Percentiles rank a stretch among this genome's conserved stretches.
These are phyloP conservation scores for Papilio protenor DNA, from an alignment of 2,888 invertebrate species.

Conservation along the genomic window DNA sequence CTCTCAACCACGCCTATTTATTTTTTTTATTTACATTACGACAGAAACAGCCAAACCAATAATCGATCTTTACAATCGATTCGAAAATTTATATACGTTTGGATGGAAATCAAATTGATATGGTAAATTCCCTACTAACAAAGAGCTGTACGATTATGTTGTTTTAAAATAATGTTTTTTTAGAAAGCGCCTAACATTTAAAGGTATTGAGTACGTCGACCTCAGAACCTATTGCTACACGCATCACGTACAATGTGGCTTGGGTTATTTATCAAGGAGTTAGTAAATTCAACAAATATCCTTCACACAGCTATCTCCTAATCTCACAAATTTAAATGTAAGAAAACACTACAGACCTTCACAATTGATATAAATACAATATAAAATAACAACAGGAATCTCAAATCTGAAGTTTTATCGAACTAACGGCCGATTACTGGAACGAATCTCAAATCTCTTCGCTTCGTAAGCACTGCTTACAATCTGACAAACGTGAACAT, in stretches of 20 bases:
- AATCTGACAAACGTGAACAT: too few species aligned
- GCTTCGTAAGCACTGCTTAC: too few species aligned
- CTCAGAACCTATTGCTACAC: not conserved
- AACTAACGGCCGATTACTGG: too few species aligned
- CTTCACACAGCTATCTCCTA: not conserved
- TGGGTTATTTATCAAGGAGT: not conserved
- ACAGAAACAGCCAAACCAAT: not conserved
- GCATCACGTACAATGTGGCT: slow-evolving; percentile 6
- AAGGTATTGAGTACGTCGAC: not conserved
- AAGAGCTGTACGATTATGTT: not conserved
- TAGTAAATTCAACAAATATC: not conserved
- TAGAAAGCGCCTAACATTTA: slow-evolving; percentile 2
- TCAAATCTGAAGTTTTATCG: not conserved
- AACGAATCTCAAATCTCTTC: too few species aligned
- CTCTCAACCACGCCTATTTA: slow-evolving; percentile 14
- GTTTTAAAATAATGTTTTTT: not conserved
- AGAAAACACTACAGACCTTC: not conserved
- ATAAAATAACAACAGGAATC: not conserved
- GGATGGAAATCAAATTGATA: not conserved
- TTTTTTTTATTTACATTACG: slow-evolving; percentile 9
- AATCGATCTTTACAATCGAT: not conserved
- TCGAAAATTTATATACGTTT: too few species aligned
- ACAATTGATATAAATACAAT: not conserved
- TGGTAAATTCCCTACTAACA: not conserved
- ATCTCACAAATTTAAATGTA: not conserved